Conservation (phyloP, 1,140 invertebrate species). For the Hyposmocoma kahamanoa region DNA sequence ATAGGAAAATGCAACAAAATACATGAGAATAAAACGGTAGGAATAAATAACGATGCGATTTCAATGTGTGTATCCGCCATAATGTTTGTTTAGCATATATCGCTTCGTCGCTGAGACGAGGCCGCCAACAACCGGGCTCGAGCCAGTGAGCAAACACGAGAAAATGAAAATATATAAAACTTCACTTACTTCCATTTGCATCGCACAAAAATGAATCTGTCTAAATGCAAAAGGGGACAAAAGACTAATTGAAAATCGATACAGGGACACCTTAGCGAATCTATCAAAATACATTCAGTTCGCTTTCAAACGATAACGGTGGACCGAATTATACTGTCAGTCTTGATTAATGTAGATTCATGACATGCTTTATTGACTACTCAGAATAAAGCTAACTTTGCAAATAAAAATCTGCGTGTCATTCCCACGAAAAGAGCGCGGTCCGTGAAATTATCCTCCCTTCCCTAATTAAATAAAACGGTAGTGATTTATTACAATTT, state of each 20-base stretch:
- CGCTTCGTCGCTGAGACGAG: constrained; percentile 18
- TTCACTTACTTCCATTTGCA: constrained; percentile 23
- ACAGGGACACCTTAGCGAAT: constrained; percentile 52
- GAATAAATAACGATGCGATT: constrained; percentile 41
- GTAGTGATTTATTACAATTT: constrained; percentile 10
- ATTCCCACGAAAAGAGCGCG: constrained; percentile 17
- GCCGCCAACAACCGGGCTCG: constrained; percentile 24
- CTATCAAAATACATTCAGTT: constrained; percentile 56
- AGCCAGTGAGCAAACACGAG: constrained; percentile 22
- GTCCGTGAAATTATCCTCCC: constrained; percentile 1
- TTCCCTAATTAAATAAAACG: constrained; percentile 17
- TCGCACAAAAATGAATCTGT: constrained; percentile 39
- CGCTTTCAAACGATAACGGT: constrained; percentile 39
- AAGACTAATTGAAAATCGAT: constrained; percentile 69
- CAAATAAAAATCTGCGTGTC: constrained; percentile 24
- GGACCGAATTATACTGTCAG: constrained; percentile 40
- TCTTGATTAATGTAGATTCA: constrained; percentile 45
- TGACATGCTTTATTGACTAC: constrained; percentile 36
- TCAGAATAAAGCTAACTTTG: constrained; percentile 25
- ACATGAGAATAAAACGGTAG: constrained; percentile 22
- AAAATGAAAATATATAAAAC: constrained; percentile 38
- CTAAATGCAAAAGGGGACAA: constrained; percentile 50
- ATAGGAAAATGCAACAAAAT: constrained; percentile 24
- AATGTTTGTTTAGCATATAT: constrained; percentile 33
- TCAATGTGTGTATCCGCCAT: constrained; percentile 35